phyloP scores from a whole-genome alignment of 2,113 vertebrate species.

The Puma concolor region DNA sequence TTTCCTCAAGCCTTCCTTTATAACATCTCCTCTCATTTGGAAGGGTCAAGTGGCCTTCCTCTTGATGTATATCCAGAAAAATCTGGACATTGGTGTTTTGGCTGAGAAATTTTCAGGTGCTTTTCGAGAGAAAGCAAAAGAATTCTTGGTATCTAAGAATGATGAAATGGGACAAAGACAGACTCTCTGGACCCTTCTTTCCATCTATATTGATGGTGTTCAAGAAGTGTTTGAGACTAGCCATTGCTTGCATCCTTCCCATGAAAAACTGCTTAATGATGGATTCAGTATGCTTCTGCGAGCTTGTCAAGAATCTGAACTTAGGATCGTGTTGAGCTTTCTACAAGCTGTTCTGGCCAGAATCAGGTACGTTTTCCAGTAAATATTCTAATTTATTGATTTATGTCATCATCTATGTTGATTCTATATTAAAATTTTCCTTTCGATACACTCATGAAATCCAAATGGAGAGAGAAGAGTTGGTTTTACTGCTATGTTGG shows the following conservation, averaged over 20 bases:
- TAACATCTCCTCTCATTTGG: slow-evolving; percentile 90
- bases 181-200: slow-evolving; percentile 93
- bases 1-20: slow-evolving; percentile 86
- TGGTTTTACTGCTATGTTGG: neutral
- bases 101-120: slow-evolving; percentile 90
- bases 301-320: slow-evolving; percentile 93
- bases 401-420: neutral
- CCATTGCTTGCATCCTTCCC: slow-evolving; percentile 89
- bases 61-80: slow-evolving; percentile 93
- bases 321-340: slow-evolving; percentile 91
- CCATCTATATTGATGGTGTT: slow-evolving; percentile 94
- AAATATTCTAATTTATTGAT: neutral
- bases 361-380: slow-evolving; percentile 89
- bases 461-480: neutral
- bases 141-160: slow-evolving; percentile 94
- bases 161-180: slow-evolving; percentile 89
- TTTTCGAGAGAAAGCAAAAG: slow-evolving; percentile 93
- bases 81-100: slow-evolving; percentile 91
- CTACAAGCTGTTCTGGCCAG: slow-evolving; percentile 92
- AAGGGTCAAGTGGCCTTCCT: slow-evolving; percentile 93
- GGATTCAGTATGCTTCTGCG: slow-evolving; percentile 96
- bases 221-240: slow-evolving; percentile 96
- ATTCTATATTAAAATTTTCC: slow-evolving; percentile 43
- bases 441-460: neutral
- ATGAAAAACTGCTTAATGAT: slow-evolving; percentile 95